Evolutionary conservation across 2,888 invertebrate genomes (phyloP), one percentile per base, ranked within the genome.

Genomic region (Proisotoma minuta): DNA sequence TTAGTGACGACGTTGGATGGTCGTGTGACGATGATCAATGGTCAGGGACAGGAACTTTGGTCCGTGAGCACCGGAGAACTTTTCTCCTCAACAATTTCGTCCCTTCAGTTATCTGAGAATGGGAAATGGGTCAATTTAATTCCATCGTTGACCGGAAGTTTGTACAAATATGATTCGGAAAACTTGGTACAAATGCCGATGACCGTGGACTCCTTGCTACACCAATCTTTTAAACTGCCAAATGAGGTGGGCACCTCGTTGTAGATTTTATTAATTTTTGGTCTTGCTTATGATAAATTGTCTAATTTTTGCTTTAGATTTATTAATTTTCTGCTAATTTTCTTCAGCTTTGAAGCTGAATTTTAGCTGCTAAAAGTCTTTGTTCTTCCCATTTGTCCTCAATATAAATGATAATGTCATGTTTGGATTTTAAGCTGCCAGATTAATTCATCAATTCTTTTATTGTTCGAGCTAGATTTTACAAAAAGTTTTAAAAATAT

Each of bases 1-100:
- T 83, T 93, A 75, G 87, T 96, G 40, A 91, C 92, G 75, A 95
- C 95, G 2, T 80, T 96, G 66, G 95, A 97, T 84, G 96, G 96
- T 12, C 85, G 84, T 74, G 76, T 97, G 59, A 87, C 90, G 24
- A 90, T 93, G 2, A 81, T 96, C 70, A 87, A 91, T 48, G 63
- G 81, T 66, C 84, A 84, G 68, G 88, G 91, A 1, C 78, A 81
- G 62, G 78, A 88, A 70, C 80, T 84, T 58, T 97, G 96, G 96
- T 85, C 85, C 69, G 76, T 93, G 58, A 82, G 87, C 63, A 90
- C 91, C 23, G 87, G 87, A 58, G 86, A 91, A 0, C 82, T 96
- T 70, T 81, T 96, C 29, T 89, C 90, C 1, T 95, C 96, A 0
- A 94, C 88, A 76, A 88, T 96, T 74, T 91, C 92, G 77, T 85